Evolutionary conservation across 2,888 invertebrate species (phyloP).

Genomic region (Ceraclea dissimilis): DNA sequence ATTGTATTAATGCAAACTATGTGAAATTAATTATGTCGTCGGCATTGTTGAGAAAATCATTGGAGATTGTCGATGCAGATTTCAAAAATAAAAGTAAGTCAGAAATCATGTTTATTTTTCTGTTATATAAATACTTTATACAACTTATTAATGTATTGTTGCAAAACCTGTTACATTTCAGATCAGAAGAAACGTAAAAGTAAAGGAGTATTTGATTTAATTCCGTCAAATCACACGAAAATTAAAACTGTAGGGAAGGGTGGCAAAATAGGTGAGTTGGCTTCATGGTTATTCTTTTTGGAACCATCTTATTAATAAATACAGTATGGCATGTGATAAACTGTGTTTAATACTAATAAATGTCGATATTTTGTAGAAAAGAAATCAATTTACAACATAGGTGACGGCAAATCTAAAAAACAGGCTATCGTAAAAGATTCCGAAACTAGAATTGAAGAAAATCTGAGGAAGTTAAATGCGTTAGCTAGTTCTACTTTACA

Average conservation of each 20-base stretch:
- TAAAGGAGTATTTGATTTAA: slow-evolving; percentile 33
- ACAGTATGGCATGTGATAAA: no score
- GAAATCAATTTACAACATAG: slow-evolving; percentile 22
- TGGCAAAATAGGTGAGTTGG: slow-evolving; percentile 30
- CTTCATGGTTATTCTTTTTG: not conserved
- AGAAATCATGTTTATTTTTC: slow-evolving; percentile 1
- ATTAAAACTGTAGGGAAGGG: slow-evolving; percentile 26
- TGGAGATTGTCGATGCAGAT: slow-evolving; percentile 45
- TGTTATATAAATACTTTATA: not conserved
- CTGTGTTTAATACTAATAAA: no score
- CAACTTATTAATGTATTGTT: not conserved
- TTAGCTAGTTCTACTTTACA: slow-evolving; percentile 40
- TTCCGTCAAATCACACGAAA: slow-evolving; percentile 32
- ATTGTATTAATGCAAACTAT: no score
- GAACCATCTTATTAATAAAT: not conserved
- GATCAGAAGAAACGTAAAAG: slow-evolving; percentile 35
- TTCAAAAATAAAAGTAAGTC: slow-evolving; percentile 29
- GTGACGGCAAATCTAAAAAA: slow-evolving; percentile 30
- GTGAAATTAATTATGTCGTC: slow-evolving; percentile 39
- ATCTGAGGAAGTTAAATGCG: slow-evolving; percentile 42
- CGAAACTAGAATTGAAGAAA: slow-evolving; percentile 37
- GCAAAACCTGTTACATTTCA: slow-evolving; percentile 29
- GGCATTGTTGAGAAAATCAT: slow-evolving; percentile 48
- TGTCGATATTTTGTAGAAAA: slow-evolving; percentile 16
- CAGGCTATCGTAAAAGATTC: slow-evolving; percentile 28